Evolutionary conservation across 1,140 invertebrate species (phyloP).

Genomic region (Parapsyche elsis): DNA sequence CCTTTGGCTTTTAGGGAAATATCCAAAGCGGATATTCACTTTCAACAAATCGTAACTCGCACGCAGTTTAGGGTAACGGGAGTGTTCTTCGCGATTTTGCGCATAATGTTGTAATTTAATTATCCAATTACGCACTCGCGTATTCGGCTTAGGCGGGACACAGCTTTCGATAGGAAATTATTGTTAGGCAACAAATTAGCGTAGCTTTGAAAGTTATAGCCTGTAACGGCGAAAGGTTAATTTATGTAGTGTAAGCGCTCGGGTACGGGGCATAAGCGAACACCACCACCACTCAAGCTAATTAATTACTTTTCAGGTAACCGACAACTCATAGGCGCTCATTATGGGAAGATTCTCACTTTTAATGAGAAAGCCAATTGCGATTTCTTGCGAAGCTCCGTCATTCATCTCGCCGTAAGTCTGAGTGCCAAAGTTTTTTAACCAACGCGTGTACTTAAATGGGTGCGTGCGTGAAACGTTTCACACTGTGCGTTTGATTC

Average conservation of each 20-base stretch:
- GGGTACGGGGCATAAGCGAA: not conserved
- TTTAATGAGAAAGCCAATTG: constrained; percentile 38
- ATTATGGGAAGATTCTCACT: constrained; percentile 27
- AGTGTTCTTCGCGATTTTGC: too few species aligned
- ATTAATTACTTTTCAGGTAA: constrained; percentile 34
- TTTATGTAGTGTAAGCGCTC: constrained; percentile 10
- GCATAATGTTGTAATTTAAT: too few species aligned
- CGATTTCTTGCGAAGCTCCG: constrained; percentile 2
- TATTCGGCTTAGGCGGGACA: too few species aligned
- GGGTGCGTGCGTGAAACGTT: too few species aligned
- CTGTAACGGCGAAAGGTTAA: constrained; percentile 12
- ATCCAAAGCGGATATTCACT: too few species aligned
- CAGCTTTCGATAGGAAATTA: constrained; percentile 5
- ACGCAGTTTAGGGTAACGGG: too few species aligned
- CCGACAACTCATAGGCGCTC: constrained; percentile 22
- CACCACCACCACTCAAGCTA: not conserved
- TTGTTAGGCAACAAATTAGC: constrained; percentile 23
- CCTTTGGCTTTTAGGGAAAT: too few species aligned
- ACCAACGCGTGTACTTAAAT: too few species aligned
- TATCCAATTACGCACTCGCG: too few species aligned
- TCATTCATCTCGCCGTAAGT: constrained; percentile 5
- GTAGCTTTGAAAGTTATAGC: constrained; percentile 21
- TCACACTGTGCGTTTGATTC: too few species aligned
- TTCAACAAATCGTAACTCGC: too few species aligned
- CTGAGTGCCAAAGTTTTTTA: not conserved